phyloP scores from a whole-genome alignment of 2,888 invertebrate genomes.

The Ochropleura plecta region DNA sequence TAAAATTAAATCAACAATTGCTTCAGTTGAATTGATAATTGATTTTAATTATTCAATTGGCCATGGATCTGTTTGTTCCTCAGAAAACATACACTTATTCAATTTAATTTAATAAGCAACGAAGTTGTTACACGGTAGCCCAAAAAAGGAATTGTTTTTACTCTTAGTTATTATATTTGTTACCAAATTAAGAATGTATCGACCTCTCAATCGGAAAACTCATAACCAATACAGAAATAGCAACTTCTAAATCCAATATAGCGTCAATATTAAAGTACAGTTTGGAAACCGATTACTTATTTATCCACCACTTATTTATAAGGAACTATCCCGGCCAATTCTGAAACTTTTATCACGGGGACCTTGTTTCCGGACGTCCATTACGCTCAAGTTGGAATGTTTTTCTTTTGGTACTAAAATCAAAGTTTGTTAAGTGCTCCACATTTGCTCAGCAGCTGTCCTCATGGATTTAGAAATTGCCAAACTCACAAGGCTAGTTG shows the following conservation, averaged over 20 bases:
- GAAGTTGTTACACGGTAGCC: no score
- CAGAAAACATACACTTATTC: background rate
- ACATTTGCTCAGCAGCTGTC: constrained; percentile 53
- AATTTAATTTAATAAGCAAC: background rate
- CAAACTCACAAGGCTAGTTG: constrained; percentile 56
- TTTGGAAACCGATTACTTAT: constrained; percentile 59
- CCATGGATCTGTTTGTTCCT: background rate
- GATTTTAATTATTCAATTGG: background rate
- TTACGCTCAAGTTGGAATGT: constrained; percentile 59
- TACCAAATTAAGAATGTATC: constrained; percentile 6
- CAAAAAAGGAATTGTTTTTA: background rate
- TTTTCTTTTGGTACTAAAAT: constrained; percentile 67
- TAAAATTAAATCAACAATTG: background rate
- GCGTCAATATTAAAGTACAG: constrained; percentile 53
- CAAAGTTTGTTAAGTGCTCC: constrained; percentile 67
- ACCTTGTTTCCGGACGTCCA: constrained; percentile 62
- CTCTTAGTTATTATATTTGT: background rate
- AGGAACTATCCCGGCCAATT: constrained; percentile 63
- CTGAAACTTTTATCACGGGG: constrained; percentile 60
- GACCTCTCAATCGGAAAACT: constrained; percentile 10
- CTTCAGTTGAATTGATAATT: background rate
- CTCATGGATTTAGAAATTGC: constrained; percentile 57
- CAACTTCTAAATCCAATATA: constrained; percentile 49
- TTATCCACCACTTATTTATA: constrained; percentile 62
- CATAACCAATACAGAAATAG: constrained; percentile 32